phyloP scores from a whole-genome alignment of 2,888 invertebrate species.

The Drosophila nr. medialis region DNA sequence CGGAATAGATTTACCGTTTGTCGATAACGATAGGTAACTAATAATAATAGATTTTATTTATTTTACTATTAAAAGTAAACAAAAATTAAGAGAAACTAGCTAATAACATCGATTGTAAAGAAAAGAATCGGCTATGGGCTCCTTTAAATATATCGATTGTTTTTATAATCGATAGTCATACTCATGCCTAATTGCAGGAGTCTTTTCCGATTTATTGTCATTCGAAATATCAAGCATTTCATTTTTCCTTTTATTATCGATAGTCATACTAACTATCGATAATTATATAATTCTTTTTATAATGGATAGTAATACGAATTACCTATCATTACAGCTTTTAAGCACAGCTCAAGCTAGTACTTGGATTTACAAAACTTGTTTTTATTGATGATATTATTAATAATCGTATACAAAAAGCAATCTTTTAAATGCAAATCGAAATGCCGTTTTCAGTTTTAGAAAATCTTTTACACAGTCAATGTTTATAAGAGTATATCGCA shows the following conservation, averaged over 20 bases:
- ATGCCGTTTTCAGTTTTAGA: background rate
- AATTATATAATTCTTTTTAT: background rate
- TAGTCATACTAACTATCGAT: background rate
- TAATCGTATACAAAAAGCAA: background rate
- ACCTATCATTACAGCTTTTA: background rate
- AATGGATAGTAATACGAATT: background rate
- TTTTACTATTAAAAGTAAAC: background rate
- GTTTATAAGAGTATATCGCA: background rate
- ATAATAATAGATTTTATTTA: background rate
- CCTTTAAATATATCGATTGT: background rate
- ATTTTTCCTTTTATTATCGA: background rate
- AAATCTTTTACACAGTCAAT: background rate
- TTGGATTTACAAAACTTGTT: background rate
- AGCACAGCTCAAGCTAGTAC: background rate
- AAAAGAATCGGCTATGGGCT: background rate
- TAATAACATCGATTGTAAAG: background rate
- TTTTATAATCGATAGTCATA: background rate
- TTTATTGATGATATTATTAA: background rate
- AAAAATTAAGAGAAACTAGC: no score
- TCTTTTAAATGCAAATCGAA: background rate
- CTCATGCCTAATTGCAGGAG: background rate
- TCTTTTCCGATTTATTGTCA: background rate
- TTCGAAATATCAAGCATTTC: rapidly evolving
- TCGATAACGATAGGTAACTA: background rate
- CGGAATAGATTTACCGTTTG: background rate